Base-by-base conservation (phyloP, 2,797 vertebrate genomes). In the Tiaroga cobitis region DNA sequence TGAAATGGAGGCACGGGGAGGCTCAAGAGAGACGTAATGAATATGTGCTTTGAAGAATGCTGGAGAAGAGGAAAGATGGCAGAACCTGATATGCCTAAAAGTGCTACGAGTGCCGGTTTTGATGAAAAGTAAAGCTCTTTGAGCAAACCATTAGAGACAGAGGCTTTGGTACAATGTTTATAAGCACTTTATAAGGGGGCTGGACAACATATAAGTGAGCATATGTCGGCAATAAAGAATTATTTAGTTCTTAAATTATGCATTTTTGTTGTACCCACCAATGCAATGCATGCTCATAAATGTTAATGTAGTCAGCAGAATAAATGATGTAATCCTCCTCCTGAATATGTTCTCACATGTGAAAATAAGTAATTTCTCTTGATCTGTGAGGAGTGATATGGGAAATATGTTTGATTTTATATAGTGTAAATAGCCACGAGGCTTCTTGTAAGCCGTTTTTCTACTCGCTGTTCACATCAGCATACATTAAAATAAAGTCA, bases 41-140 rank as follows among this genome's bases (percentile, higher is more conserved):
- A 90, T 88, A 92, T 91, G 86, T 84, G 73, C 63, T 76, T 61
- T 81, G 65, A 83, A 77, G 75, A 84, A 77, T 21, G 26, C 75
- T 43, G 37, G 63, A 24, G 73, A 77, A 41, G 70, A 82, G 69
- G 63, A 70, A 56, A 84, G 74, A 84, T 70, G 49, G n/a, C 75
- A 84, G 34, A 43, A 84, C 75, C 75, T 70, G 75, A 78, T 84
- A 84, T 79, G 63, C 49, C 65, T 84, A 79, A 84, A 84, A 79
- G 75, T 49, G 34, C 19, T 8, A 43, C 49, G 51, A 69, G 51
- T 77, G 63, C 15, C 3, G 29, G 41, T 78, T 84, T 51, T 69
- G 46, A 86, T 86, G 79, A 81, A 76, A 56, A 81, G 72, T 8
- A 56, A 54, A 77, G 43, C 68, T 32, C 77, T 74, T 80, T 80